phyloP scores from a whole-genome alignment of 1,140 invertebrate species.

The Ruditapes philippinarum region DNA sequence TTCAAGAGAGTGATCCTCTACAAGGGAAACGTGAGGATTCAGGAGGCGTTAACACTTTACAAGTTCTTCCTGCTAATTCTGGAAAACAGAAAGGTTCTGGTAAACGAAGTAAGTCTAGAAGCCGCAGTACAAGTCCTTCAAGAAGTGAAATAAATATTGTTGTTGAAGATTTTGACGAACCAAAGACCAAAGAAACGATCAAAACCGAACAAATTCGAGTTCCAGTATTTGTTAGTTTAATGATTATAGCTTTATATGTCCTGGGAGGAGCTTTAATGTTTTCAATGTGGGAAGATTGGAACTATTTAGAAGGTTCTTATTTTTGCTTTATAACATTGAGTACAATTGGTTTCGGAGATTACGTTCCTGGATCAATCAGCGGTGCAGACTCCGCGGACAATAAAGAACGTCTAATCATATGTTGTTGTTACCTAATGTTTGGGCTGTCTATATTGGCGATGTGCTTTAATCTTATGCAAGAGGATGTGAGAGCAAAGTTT shows the following conservation, averaged over 20 bases:
- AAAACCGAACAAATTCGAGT: conserved; percentile 79
- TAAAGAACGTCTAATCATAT: conserved; percentile 79
- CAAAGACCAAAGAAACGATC: conserved; percentile 57
- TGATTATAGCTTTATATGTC: conserved; percentile 84
- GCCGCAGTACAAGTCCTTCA: conserved; percentile 1
- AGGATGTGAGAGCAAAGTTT: conserved; percentile 93
- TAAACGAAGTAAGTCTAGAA: conserved; percentile 15
- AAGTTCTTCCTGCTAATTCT: not conserved
- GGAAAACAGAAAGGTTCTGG: not conserved
- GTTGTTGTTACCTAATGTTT: conserved; percentile 89
- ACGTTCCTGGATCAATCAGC: conserved; percentile 92
- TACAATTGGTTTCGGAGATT: conserved; percentile 97
- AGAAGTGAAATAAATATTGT: conserved; percentile 57
- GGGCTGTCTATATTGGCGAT: conserved; percentile 99
- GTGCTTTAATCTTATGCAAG: conserved; percentile 99
- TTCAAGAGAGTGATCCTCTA: not conserved
- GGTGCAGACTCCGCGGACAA: conserved; percentile 87
- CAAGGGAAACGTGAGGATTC: not conserved
- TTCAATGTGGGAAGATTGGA: conserved; percentile 90
- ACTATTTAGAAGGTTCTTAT: conserved; percentile 95
- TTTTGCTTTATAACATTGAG: conserved; percentile 96
- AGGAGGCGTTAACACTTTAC: conserved; percentile 17
- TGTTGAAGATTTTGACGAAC: conserved; percentile 71
- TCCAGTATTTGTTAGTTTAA: conserved; percentile 82
- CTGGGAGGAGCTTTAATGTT: conserved; percentile 84